Conservation (phyloP, 1,140 invertebrate species). For the Rhizoglyphus robini region DNA sequence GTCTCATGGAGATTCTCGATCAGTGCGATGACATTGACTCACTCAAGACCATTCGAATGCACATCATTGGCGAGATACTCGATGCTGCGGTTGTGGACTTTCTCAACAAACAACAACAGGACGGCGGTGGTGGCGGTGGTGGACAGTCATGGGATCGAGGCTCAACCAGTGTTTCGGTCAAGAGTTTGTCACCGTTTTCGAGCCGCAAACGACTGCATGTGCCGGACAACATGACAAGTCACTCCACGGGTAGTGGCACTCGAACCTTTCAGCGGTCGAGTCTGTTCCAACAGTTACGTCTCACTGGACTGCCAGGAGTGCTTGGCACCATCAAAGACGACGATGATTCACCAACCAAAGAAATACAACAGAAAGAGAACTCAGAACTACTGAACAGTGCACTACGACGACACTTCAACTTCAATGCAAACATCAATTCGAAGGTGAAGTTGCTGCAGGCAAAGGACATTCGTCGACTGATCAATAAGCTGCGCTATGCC, state of each 20-base stretch:
- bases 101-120: background rate
- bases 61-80: conserved; percentile 4
- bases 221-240: too few relatives aligned
- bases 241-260: too few relatives aligned
- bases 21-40: background rate
- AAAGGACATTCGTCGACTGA: conserved; percentile 2
- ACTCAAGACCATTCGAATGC: background rate
- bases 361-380: background rate
- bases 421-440: background rate
- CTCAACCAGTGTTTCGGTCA: background rate
- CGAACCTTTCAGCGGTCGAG: too few relatives aligned
- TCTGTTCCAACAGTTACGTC: background rate
- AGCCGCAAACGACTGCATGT: background rate
- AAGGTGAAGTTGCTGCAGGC: background rate
- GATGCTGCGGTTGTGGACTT: background rate
- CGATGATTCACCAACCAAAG: background rate
- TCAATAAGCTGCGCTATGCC: background rate
- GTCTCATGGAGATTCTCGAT: background rate
- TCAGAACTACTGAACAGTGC: background rate
- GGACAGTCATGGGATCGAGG: background rate
- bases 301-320: background rate
- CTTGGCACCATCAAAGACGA: background rate
- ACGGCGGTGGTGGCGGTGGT: background rate
- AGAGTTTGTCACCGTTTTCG: background rate
- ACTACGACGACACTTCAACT: background rate